These are phyloP conservation scores for Upupa epops DNA, from an alignment of 2,113 vertebrate species.

Conservation along the genomic window DNA sequence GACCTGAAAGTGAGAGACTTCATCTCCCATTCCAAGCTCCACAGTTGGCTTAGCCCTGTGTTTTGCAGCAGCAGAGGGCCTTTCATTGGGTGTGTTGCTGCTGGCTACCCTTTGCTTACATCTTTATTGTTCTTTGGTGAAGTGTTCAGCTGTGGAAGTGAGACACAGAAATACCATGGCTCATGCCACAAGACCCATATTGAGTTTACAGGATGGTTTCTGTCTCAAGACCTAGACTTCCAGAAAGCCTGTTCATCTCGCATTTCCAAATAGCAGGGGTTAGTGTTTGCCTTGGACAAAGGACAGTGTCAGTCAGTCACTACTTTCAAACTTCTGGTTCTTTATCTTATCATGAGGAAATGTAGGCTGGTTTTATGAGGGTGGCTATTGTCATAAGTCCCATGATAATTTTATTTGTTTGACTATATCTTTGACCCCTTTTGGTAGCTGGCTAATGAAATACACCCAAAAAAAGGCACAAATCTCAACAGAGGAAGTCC, in stretches of 20 bases:
- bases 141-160: not conserved
- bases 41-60: not conserved
- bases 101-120: not conserved
- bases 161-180: not conserved
- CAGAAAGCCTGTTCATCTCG: not conserved
- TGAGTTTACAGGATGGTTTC: not conserved
- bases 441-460: not conserved
- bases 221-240: not conserved
- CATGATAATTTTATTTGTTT: not conserved
- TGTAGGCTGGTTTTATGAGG: slow-evolving; percentile 11
- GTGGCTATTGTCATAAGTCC: slow-evolving; percentile 14
- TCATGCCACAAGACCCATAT: not conserved
- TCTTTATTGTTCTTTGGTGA: not conserved
- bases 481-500: too few relatives aligned
- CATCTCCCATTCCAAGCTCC: not conserved
- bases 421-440: not conserved
- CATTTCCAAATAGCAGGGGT: not conserved
- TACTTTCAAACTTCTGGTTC: slow-evolving; percentile 17
- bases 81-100: not conserved
- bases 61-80: not conserved
- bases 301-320: not conserved
- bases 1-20: not conserved
- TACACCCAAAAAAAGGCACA: not conserved
- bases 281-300: slow-evolving; percentile 41
- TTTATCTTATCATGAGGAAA: slow-evolving; percentile 6